These are phyloP conservation scores for Platichthys flesus DNA, from an alignment of 2,113 vertebrate genomes.

Conservation along the genomic window DNA sequence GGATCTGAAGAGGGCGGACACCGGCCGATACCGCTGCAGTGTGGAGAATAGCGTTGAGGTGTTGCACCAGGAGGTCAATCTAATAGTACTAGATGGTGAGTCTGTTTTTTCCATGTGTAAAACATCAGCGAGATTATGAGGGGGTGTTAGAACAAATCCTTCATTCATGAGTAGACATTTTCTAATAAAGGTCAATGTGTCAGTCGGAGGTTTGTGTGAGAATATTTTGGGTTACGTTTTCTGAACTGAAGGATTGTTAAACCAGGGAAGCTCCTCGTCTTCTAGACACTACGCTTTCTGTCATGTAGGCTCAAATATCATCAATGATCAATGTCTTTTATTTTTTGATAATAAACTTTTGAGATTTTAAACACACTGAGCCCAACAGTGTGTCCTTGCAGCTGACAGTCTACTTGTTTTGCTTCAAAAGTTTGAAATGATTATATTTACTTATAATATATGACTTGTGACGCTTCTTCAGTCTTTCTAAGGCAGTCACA, in stretches of 20 bases:
- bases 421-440: background rate
- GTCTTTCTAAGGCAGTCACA: background rate
- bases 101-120: background rate
- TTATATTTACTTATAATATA: background rate
- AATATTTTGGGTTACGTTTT: background rate
- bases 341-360: background rate
- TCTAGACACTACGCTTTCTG: background rate
- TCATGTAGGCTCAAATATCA: background rate
- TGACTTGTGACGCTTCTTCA: conserved; percentile 18
- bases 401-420: background rate
- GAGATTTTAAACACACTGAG: background rate
- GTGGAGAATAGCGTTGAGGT: background rate
- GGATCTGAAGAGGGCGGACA: conserved; percentile 49
- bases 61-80: conserved; percentile 46
- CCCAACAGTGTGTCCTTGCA: background rate
- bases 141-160: background rate
- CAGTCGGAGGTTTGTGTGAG: background rate
- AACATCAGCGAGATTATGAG: background rate
- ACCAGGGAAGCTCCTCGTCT: background rate
- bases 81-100: conserved; percentile 61
- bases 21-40: conserved; percentile 64
- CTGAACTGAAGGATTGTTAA: background rate
- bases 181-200: background rate
- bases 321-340: too few relatives aligned
- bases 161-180: background rate